These are phyloP conservation scores for Drosophila equinoxialis DNA, from an alignment of 1,140 invertebrate species.

Conservation along the genomic window DNA sequence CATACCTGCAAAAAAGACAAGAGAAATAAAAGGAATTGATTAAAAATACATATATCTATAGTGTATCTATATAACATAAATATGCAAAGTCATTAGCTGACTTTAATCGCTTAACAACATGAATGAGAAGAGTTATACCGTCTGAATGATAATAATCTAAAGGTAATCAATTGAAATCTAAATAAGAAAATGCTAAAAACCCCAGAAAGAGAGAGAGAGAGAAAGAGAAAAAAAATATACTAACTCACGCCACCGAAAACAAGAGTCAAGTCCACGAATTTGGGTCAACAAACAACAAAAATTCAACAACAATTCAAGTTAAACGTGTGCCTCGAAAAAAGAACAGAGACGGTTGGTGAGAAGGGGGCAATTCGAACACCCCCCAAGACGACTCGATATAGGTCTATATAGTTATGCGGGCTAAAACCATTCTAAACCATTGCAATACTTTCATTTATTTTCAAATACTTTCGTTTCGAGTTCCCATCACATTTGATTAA, in stretches of 20 bases:
- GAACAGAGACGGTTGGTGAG: background rate
- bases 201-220: slow-evolving; percentile 1
- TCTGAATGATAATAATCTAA: background rate
- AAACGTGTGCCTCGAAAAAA: slow-evolving; percentile 46
- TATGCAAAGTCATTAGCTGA: slow-evolving; percentile 45
- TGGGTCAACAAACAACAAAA: slow-evolving; percentile 54
- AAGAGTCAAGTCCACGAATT: slow-evolving; percentile 63
- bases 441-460: background rate
- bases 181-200: slow-evolving; percentile 48
- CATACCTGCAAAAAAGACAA: slow-evolving; percentile 52
- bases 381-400: background rate
- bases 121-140: background rate
- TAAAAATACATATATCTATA: slow-evolving; percentile 10
- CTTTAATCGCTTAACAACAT: slow-evolving; percentile 32
- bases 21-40: slow-evolving; percentile 19
- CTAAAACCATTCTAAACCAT: background rate
- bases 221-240: slow-evolving; percentile 16
- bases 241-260: slow-evolving; percentile 46
- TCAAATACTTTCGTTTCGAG: background rate
- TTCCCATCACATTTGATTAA: no score
- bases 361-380: background rate
- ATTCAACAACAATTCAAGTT: slow-evolving; percentile 43
- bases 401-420: background rate
- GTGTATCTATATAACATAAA: slow-evolving; percentile 14
- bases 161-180: slow-evolving; percentile 38